These are phyloP conservation scores for Tinamus major DNA, from an alignment of 2,797 vertebrate species.

Conservation along the genomic window DNA sequence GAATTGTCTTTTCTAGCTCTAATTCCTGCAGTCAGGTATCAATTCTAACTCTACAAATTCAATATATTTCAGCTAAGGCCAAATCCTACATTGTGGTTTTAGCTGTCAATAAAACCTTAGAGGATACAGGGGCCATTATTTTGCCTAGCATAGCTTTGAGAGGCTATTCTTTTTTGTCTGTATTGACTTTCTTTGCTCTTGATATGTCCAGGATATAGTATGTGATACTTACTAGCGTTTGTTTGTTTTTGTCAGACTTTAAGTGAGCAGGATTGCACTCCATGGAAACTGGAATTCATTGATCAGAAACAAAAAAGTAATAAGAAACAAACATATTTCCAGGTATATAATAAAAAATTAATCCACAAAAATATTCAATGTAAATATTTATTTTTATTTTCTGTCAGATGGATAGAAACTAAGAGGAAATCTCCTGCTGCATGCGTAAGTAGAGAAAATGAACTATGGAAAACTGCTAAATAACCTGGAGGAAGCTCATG, in stretches of 20 bases:
- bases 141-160: background rate
- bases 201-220: background rate
- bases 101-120: background rate
- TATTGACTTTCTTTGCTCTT: background rate
- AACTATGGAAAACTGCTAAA: slow-evolving; percentile 5
- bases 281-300: background rate
- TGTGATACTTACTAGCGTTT: background rate
- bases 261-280: background rate
- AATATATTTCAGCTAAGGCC: background rate
- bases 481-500: slow-evolving; percentile 23
- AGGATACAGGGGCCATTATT: fast-evolving
- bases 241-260: background rate
- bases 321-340: background rate
- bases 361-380: background rate
- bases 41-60: background rate
- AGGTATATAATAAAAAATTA: background rate
- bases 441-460: slow-evolving; percentile 8
- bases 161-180: background rate
- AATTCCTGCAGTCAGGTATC: background rate
- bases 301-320: background rate
- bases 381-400: slow-evolving; percentile 24
- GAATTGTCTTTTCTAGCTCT: background rate
- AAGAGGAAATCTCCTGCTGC: background rate
- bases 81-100: background rate
- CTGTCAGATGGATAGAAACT: background rate